Percentiles rank a stretch among this genome's conserved stretches.
phyloP scores from a whole-genome alignment of 2,113 vertebrate species.

The Drymodes brunneopygia region DNA sequence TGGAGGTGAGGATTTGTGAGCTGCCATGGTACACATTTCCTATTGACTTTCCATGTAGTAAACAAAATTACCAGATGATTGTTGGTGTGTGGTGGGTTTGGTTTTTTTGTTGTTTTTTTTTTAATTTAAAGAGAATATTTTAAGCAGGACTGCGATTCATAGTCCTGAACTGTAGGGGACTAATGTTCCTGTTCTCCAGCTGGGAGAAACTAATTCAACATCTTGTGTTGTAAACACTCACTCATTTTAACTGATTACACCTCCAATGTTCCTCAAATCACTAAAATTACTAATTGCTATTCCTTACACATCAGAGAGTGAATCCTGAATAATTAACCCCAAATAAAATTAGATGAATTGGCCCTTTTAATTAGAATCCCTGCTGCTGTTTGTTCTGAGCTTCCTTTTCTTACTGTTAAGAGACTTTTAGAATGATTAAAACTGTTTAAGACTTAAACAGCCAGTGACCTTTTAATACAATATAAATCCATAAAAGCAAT shows the following conservation, averaged over 20 bases:
- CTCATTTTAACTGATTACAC: conserved; percentile 90
- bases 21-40: not conserved
- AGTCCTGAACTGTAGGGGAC: conserved; percentile 70
- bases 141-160: conserved; percentile 57
- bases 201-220: conserved; percentile 79
- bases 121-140: conserved; percentile 61
- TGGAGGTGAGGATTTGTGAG: not conserved
- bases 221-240: conserved; percentile 82
- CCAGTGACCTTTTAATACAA: conserved; percentile 81
- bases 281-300: conserved; percentile 96
- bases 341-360: conserved; percentile 94
- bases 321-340: conserved; percentile 93
- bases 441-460: conserved; percentile 81
- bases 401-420: conserved; percentile 78
- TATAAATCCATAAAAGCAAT: conserved; percentile 78
- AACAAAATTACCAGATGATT: conserved; percentile 46
- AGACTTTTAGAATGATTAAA: conserved; percentile 80
- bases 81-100: not conserved
- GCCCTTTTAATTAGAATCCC: conserved; percentile 90
- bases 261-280: conserved; percentile 88
- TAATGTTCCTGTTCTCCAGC: conserved; percentile 76
- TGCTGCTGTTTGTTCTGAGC: conserved; percentile 85
- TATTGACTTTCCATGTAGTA: conserved; percentile 13
- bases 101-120: not conserved
- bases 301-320: conserved; percentile 87